A percentile compares a stretch with the other conserved stretches of the same genome.
phyloP scores from a whole-genome alignment of 2,888 invertebrate genomes.

The Micropterix aruncella region DNA sequence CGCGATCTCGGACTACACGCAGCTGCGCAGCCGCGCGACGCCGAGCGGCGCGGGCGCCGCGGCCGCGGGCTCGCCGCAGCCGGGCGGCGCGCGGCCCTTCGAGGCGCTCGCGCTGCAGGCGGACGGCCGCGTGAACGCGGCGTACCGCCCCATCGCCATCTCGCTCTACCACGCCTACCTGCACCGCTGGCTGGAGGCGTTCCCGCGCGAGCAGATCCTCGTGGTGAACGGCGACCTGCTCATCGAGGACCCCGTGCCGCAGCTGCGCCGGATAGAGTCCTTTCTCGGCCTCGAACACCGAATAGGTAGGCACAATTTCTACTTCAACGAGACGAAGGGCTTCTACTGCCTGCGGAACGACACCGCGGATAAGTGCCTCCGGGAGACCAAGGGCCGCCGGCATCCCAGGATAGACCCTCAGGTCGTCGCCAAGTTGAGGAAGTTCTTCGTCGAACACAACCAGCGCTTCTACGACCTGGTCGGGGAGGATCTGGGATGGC shows the following conservation, averaged over 20 bases:
- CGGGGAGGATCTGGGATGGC: constrained; percentile 91
- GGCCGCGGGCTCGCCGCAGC: constrained; percentile 22
- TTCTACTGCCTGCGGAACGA: constrained; percentile 87
- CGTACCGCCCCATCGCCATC: constrained; percentile 72
- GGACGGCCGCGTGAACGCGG: constrained; percentile 72
- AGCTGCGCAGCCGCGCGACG: constrained; percentile 72
- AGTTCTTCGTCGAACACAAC: constrained; percentile 85
- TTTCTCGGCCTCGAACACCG: constrained; percentile 63
- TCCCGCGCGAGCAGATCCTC: constrained; percentile 81
- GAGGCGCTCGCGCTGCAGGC: constrained; percentile 69
- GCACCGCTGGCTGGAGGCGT: constrained; percentile 84
- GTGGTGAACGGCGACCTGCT: constrained; percentile 90
- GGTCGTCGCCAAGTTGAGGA: constrained; percentile 64
- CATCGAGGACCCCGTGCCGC: constrained; percentile 80
- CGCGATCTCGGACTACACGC: constrained; percentile 94
- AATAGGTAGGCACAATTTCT: constrained; percentile 70
- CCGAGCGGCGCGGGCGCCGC: constrained; percentile 44
- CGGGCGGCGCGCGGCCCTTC: constrained; percentile 46
- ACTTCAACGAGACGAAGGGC: constrained; percentile 93
- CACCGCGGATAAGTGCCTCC: constrained; percentile 70
- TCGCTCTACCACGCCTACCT: constrained; percentile 87
- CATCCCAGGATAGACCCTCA: constrained; percentile 75
- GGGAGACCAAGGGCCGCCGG: constrained; percentile 67
- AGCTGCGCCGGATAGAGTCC: constrained; percentile 72
- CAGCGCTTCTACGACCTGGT: constrained; percentile 84